These are phyloP conservation scores for Picus viridis DNA, from an alignment of 2,797 vertebrate species.

Conservation along the genomic window DNA sequence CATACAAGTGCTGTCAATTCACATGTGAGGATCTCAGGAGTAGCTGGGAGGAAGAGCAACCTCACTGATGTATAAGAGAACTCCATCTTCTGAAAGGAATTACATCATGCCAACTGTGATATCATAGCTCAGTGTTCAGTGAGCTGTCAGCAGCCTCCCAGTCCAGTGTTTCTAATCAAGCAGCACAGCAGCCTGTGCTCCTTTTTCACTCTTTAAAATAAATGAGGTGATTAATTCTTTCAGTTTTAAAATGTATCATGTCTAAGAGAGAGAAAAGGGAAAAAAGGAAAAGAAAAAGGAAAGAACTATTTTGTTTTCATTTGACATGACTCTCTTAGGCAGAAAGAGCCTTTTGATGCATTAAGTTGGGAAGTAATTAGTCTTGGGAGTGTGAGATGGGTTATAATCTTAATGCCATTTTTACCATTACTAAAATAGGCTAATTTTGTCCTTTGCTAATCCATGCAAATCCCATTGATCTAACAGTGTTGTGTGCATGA, in stretches of 20 bases:
- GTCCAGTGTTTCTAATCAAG: not conserved
- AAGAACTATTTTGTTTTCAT: not conserved
- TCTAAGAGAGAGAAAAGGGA: not conserved
- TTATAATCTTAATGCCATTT: conserved; percentile 47
- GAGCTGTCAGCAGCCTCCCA: not conserved
- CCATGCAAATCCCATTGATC: conserved; percentile 41
- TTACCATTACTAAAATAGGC: conserved; percentile 21
- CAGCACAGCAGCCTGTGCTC: not conserved
- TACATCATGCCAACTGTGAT: not conserved
- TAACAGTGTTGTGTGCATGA: not conserved
- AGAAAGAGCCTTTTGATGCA: not conserved
- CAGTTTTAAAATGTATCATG: not conserved
- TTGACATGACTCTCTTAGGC: not conserved
- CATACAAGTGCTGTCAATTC: not conserved
- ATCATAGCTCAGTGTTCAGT: not conserved
- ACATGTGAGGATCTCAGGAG: not conserved
- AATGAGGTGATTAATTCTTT: not conserved
- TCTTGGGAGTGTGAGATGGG: not conserved
- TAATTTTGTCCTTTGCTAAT: conserved; percentile 41
- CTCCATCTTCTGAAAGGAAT: not conserved
- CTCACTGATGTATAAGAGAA: not conserved
- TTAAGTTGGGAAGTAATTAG: conserved; percentile 30
- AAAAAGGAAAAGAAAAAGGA: not conserved
- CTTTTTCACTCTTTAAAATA: not conserved
- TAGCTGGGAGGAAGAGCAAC: not conserved